Evolutionary conservation across 2,113 vertebrate species (phyloP).

Genomic region (Nycticryphes semicollaris): DNA sequence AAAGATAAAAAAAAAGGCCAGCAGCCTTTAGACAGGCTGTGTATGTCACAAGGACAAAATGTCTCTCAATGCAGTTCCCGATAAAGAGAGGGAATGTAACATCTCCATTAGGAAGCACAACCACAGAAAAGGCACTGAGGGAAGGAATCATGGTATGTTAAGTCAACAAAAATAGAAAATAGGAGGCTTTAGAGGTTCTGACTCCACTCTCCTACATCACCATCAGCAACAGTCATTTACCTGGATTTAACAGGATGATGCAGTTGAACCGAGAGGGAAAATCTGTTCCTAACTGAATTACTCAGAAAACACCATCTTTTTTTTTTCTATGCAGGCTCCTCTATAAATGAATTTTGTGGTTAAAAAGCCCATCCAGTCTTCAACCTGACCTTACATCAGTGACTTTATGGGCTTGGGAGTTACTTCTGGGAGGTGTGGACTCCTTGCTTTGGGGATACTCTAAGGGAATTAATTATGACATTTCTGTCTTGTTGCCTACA

Average conservation of each 20-base stretch:
- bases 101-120: not conserved
- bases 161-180: not conserved
- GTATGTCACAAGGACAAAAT: constrained; percentile 29
- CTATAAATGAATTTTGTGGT: not conserved
- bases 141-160: not conserved
- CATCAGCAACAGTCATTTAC: not conserved
- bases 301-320: not conserved
- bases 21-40: not conserved
- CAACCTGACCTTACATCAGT: not conserved
- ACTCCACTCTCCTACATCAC: not conserved
- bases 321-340: not conserved
- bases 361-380: not conserved
- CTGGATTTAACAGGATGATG: not conserved
- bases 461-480: not conserved
- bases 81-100: not conserved
- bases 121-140: not conserved
- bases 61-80: not conserved
- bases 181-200: not conserved
- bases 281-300: not conserved
- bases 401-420: not conserved
- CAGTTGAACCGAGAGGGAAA: not conserved
- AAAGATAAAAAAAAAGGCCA: not conserved
- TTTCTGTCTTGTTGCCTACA: not conserved
- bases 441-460: not conserved
- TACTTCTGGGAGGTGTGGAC: fast-evolving